Evolutionary conservation across 2,113 vertebrate genomes (phyloP).

Genomic region (Hippocampus abdominalis): DNA sequence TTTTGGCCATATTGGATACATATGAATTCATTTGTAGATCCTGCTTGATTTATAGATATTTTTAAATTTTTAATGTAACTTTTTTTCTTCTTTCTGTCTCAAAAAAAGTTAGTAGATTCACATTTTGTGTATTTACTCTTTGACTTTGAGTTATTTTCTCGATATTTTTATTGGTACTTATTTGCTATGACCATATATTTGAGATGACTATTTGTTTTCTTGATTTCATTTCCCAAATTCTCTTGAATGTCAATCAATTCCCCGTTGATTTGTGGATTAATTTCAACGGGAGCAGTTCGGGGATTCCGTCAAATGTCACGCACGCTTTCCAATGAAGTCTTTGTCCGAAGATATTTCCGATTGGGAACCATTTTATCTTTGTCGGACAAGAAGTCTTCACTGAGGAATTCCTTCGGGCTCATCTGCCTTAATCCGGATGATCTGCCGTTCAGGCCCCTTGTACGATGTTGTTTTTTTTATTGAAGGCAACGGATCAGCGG

Average conservation of each 20-base stretch:
- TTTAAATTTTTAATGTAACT: too few relatives aligned
- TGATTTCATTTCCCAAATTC: neutral
- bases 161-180: neutral
- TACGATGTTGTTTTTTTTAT: slow-evolving; percentile 41
- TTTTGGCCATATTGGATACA: too few relatives aligned
- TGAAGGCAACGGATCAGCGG: slow-evolving; percentile 15
- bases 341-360: slow-evolving; percentile 24
- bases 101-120: too few relatives aligned
- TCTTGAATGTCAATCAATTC: neutral
- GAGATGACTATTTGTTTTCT: neutral
- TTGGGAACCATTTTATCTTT: slow-evolving; percentile 34
- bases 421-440: slow-evolving; percentile 63
- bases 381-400: slow-evolving; percentile 29
- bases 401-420: slow-evolving; percentile 50
- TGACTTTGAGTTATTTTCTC: neutral
- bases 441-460: slow-evolving; percentile 44
- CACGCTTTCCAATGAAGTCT: neutral
- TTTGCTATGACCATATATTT: neutral
- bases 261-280: neutral
- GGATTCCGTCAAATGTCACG: neutral
- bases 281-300: neutral
- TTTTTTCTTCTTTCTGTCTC: too few relatives aligned
- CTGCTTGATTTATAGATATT: too few relatives aligned
- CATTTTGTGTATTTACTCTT: too few relatives aligned
- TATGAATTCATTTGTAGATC: too few relatives aligned